A percentile compares a stretch with the other conserved stretches of the same genome.
phyloP scores from a whole-genome alignment of 2,113 vertebrate species.

The Passer montanus region DNA sequence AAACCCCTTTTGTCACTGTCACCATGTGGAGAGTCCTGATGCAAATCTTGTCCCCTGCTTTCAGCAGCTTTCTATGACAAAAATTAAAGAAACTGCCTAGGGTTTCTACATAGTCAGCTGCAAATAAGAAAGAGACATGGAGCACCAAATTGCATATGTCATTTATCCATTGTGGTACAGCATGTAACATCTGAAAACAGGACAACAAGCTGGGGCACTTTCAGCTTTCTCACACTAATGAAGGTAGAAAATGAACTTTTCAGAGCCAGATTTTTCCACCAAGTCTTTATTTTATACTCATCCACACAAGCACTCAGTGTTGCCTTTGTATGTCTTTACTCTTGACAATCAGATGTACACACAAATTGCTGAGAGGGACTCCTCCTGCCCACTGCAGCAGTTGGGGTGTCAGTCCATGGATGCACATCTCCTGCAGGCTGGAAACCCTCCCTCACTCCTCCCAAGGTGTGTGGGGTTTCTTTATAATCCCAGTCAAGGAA shows the following conservation, averaged over 20 bases:
- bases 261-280: background rate
- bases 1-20: background rate
- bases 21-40: background rate
- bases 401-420: fast-evolving
- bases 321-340: background rate
- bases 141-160: background rate
- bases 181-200: background rate
- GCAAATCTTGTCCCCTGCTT: background rate
- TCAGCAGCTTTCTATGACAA: background rate
- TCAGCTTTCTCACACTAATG: background rate
- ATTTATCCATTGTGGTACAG: background rate
- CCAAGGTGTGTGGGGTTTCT: background rate
- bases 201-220: background rate
- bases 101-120: background rate
- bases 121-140: background rate
- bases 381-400: background rate
- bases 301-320: background rate
- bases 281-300: background rate
- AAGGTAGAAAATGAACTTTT: background rate
- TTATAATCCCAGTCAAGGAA: background rate
- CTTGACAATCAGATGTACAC: background rate
- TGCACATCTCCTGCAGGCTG: background rate
- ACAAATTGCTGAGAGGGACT: background rate
- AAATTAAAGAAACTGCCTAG: background rate
- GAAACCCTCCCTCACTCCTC: background rate